Evolutionary conservation across 2,113 vertebrate species (phyloP), one percentile per base, ranked within the genome.

Genomic region (Danionella cerebrum): DNA sequence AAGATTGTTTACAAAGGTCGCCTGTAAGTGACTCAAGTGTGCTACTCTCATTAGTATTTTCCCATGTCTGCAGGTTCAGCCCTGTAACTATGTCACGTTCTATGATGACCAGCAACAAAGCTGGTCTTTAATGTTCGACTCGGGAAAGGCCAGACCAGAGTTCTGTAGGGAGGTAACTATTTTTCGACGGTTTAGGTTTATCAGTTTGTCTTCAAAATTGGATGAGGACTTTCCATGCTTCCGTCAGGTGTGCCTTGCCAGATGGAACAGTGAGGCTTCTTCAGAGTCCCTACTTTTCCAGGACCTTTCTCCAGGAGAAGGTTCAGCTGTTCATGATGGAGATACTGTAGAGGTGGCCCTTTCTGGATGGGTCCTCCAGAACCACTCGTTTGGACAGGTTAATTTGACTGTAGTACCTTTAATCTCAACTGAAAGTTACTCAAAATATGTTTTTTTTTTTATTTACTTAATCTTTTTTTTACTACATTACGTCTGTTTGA

Each of bases 111-210:
- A 90, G 77, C 86, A 85, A 45, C 92, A 91, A 64, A 93, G 89
- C 79, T 92, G 91, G 92, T 94, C 91, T 29, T 77, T 94, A 74
- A 90, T 91, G 88, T 92, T 92, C 79, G 90, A 92, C 66, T 90
- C 88, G 0, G 89, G 91, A 65, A 87, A 90, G 50, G 76, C 85
- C 33, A 86, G 87, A 0, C 22, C 82, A 63, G 89, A 91, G 54
- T 93, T 94, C 78, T 83, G 80, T 69, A 93, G 89, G 42, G 89
- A 93, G 92, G 92, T 91, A 80, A 62, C 0, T 14, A 42, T 44
- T 44, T 5, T 55, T 10, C 31, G 16, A n/a, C n/a, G n/a, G n/a
- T n/a, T n/a, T n/a, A n/a, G n/a, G n/a, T n/a, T n/a, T n/a, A n/a
- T n/a, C n/a, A n/a, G n/a, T n/a, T n/a, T n/a, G n/a, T n/a, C n/a